Conservation (phyloP, 2,113 vertebrate genomes). For the Neotoma lepida region DNA sequence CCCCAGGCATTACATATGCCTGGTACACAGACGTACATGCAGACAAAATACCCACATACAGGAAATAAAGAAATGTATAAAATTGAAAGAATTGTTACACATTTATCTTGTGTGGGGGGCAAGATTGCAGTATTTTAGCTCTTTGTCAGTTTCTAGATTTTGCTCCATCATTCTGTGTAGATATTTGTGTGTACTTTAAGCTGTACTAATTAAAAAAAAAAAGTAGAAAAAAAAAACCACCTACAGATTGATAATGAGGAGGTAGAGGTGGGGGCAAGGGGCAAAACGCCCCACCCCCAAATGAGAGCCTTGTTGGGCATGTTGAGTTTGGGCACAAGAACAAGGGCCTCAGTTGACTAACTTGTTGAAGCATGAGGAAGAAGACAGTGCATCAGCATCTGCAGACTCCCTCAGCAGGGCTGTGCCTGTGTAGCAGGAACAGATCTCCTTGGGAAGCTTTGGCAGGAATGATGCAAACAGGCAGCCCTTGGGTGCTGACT, state of each 20-base stretch:
- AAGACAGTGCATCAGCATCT: background rate
- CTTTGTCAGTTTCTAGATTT: background rate
- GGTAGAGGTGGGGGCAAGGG: accelerated
- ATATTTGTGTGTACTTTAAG: background rate
- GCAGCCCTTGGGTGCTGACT: background rate
- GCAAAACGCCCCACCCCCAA: background rate
- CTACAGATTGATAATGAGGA: background rate
- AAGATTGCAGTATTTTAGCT: background rate
- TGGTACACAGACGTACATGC: background rate
- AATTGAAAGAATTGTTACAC: background rate
- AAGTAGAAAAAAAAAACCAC: background rate
- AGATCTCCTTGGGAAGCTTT: background rate
- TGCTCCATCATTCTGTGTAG: background rate
- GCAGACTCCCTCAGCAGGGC: background rate
- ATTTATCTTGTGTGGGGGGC: background rate
- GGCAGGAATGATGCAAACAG: background rate
- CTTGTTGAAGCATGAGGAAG: background rate
- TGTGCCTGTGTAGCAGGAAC: background rate
- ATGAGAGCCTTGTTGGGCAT: background rate
- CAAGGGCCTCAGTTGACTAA: background rate
- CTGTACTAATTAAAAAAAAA: background rate
- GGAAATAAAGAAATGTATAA: background rate
- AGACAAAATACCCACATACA: background rate
- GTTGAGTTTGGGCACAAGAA: background rate
- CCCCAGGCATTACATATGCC: background rate